Conservation (phyloP, 2,113 vertebrate species). For the Haemorhous mexicanus region DNA sequence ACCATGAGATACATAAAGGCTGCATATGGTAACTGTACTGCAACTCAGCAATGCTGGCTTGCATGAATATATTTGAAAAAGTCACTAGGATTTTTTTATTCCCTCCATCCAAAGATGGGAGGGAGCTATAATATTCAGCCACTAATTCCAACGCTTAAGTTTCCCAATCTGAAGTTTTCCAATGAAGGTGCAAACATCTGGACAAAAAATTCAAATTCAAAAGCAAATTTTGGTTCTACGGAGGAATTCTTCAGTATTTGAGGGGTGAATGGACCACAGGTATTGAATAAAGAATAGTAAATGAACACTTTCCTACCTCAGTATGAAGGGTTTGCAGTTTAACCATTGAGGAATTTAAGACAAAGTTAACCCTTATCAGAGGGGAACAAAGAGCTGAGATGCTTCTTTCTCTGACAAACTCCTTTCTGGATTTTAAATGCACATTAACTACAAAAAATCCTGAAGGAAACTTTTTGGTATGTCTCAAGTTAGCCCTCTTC, state of each 20-base stretch:
- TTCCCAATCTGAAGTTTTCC: not conserved
- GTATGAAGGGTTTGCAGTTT: not conserved
- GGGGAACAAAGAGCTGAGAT: not conserved
- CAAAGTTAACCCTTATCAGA: not conserved
- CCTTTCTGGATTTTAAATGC: not conserved
- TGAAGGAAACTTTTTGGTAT: not conserved
- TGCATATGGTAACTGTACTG: not conserved
- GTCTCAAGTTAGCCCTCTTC: not conserved
- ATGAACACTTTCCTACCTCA: not conserved
- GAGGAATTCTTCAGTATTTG: not conserved
- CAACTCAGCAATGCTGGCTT: not conserved
- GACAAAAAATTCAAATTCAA: not conserved
- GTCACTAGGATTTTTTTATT: not conserved
- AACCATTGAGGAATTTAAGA: not conserved
- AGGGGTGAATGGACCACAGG: not conserved
- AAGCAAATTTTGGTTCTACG: not conserved
- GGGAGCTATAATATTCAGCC: not conserved
- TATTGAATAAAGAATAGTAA: not conserved
- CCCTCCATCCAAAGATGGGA: not conserved
- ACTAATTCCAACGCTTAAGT: not conserved
- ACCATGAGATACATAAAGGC: not conserved
- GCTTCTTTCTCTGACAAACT: not conserved
- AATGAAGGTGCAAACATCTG: not conserved
- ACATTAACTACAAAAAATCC: not conserved
- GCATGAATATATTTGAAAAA: not conserved